These are phyloP conservation scores for Mycalesis mineus DNA, from an alignment of 2,888 invertebrate species.

Conservation along the genomic window DNA sequence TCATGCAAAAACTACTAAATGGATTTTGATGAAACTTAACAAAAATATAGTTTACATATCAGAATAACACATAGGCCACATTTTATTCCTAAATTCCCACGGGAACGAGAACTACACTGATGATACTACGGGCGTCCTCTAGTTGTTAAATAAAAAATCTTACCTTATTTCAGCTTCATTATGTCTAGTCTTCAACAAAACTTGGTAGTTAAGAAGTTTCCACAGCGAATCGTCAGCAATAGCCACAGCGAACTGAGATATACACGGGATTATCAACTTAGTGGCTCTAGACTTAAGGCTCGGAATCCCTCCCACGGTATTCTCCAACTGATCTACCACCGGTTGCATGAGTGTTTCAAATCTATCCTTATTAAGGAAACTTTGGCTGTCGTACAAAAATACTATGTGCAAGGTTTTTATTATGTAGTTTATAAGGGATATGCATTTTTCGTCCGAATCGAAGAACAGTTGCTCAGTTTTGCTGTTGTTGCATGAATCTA, in stretches of 20 bases:
- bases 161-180: constrained; percentile 83
- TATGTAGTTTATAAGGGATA: constrained; percentile 83
- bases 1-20: too few relatives aligned
- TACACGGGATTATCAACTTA: constrained; percentile 84
- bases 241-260: constrained; percentile 89
- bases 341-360: constrained; percentile 92
- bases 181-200: constrained; percentile 91
- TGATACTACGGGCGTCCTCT: too few relatives aligned
- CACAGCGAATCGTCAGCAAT: constrained; percentile 91
- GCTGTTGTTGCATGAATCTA: constrained; percentile 82
- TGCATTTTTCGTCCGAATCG: constrained; percentile 75
- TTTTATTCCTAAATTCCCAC: too few relatives aligned
- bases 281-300: constrained; percentile 78
- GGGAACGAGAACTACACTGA: too few relatives aligned
- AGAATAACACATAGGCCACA: too few relatives aligned
- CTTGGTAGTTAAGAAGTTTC: constrained; percentile 94
- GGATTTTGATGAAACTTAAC: too few relatives aligned
- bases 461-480: constrained; percentile 76
- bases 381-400: constrained; percentile 89
- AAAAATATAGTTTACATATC: too few relatives aligned
- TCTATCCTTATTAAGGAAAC: constrained; percentile 89
- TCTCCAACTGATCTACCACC: constrained; percentile 92
- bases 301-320: constrained; percentile 81
- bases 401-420: constrained; percentile 86
- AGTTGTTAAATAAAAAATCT: too few relatives aligned